phyloP scores from a whole-genome alignment of 2,113 vertebrate species.

The Poicephalus gulielmi region DNA sequence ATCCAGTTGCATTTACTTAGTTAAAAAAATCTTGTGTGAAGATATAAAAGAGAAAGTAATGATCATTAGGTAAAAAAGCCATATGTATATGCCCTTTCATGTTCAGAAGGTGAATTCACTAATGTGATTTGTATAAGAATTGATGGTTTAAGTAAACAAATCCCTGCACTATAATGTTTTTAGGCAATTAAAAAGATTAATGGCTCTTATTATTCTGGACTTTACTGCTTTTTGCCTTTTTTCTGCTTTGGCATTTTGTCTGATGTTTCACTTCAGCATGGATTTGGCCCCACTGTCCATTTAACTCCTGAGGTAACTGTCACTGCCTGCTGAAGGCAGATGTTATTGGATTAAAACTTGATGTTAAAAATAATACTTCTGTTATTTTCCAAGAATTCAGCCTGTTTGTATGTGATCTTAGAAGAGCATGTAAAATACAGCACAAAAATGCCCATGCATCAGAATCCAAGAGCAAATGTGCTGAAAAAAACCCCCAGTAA shows the following conservation, averaged over 20 bases:
- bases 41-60: not conserved
- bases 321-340: not conserved
- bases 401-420: not conserved
- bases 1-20: not conserved
- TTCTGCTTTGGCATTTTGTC: not conserved
- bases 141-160: not conserved
- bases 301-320: not conserved
- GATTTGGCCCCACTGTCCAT: not conserved
- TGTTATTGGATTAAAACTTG: not conserved
- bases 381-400: not conserved
- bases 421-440: accelerated
- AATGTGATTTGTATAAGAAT: not conserved
- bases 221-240: not conserved
- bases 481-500: not conserved
- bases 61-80: not conserved
- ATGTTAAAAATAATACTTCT: not conserved
- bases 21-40: not conserved
- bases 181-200: not conserved
- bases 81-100: not conserved
- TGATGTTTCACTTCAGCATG: not conserved
- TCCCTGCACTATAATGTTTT: not conserved
- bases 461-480: not conserved
- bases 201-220: not conserved
- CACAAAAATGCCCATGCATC: not conserved
- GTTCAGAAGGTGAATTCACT: not conserved